Evolutionary conservation across 1,140 invertebrate species (phyloP), one percentile per base, ranked within the genome.

Genomic region (Papilio aristodemus): DNA sequence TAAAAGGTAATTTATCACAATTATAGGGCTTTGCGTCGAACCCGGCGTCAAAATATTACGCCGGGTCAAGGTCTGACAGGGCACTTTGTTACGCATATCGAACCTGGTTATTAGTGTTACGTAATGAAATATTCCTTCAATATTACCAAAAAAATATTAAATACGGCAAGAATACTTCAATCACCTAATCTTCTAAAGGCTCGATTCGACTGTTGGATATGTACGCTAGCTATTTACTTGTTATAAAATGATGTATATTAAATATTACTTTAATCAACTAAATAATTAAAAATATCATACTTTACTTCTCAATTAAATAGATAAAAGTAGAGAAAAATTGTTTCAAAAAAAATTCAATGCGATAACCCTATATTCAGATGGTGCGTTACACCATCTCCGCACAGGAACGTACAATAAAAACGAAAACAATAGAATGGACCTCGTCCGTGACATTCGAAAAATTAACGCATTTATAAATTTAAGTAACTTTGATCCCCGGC

Each of bases 1-100:
- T 82, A 81, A 75, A 73, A 73, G 76, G 78, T 79, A 78, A 86
- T 86, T 84, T 85, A 86, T 87, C 85, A 87, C 81, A 84, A 85
- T 85, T 84, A 83, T 79, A 77, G 78, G 78, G 74, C 76, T 82
- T 80, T 69, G 27, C 60, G 68, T 58, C 46, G 19, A 69, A 77
- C 38, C 57, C 60, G 14, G 58, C 37, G 46, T 67, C 60, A 58
- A 66, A 64, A 66, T 50, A 66, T 50, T 36, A 66, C 41, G 27
- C 58, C 54, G 63, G 63, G 39, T 66, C 63, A 66, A 66, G 43
- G 27, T 50, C 43, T 46, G 41, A 66, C 63, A 50, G n/a, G 13
- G 27, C 13, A 22, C 41, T 66, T 46, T 43, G 19, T 50, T 66
- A 66, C 62, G n/a, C 25, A 46, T 66, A 66, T 64, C 62, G 37